Base-by-base conservation (phyloP, 2,113 vertebrate genomes). In the Xenopus laevis region DNA sequence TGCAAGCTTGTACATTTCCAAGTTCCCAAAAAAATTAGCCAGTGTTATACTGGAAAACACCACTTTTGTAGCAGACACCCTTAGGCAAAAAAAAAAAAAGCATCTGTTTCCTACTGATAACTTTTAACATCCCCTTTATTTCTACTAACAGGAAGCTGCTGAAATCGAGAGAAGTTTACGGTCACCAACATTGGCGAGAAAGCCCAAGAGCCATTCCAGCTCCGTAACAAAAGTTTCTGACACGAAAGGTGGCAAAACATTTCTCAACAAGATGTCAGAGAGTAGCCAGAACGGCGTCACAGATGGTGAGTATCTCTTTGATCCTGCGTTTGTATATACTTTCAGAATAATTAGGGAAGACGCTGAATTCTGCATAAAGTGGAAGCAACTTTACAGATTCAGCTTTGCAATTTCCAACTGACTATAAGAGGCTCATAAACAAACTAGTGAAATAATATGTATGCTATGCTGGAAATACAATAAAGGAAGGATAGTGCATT, bases 91-190 rank as follows among this genome's bases (percentile, higher is more conserved):
- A 55, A 55, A 55, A 55, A 53, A 68, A 23, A 2, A 75, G 76
- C 61, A 79, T 74, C 74, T 84, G 79, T 81, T 86, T 82, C 72
- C 65, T 65, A 76, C 78, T 66, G 80, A 76, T 82, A 86, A 78
- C 71, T 83, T 87, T n/a, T 82, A n/a, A 61, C 53, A 74, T 78
- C 46, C 60, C 71, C 79, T 86, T 83, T 71, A 79, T 89, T 69
- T 88, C 78, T 88, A 82, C 78, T 65, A 85, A 89, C 82, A 92
- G 91, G 88, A 89, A 87, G 71, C 62, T 58, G 85, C 64, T 58
- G 85, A 84, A 85, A 84, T 64, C 65, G 85, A 87, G 79, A 83
- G 79, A 86, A 87, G 72, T 82, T 86, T 86, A 50, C 78, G 79
- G 80, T 85, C 85, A 67, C 70, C 85, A 50, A 27, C 78, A n/a